Evolutionary conservation across 2,113 vertebrate genomes (phyloP).

Genomic region (Pterophyllum scalare): DNA sequence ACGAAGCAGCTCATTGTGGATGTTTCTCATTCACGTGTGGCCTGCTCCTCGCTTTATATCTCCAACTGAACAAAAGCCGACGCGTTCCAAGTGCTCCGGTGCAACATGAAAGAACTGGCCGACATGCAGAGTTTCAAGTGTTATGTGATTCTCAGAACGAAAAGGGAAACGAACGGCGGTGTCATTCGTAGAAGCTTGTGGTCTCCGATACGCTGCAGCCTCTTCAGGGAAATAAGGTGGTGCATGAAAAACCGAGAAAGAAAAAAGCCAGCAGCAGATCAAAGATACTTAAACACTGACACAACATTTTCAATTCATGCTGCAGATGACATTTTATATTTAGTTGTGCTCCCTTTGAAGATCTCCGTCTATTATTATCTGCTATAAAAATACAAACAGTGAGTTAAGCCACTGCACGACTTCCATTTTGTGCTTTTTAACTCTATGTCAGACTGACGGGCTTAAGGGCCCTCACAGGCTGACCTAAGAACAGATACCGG

Average conservation of each 20-base stretch:
- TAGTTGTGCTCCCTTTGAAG: constrained; percentile 11
- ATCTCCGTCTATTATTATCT: constrained; percentile 15
- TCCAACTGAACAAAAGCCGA: neutral
- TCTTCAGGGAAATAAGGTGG: constrained; percentile 51
- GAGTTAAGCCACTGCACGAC: neutral
- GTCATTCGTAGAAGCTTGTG: constrained; percentile 61
- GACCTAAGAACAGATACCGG: neutral
- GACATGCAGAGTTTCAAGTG: constrained; percentile 14
- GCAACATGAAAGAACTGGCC: neutral
- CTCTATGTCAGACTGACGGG: neutral
- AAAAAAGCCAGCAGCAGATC: constrained; percentile 24
- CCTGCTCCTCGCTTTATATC: neutral
- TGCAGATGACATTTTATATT: constrained; percentile 41
- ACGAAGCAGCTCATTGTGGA: neutral
- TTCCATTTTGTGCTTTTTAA: neutral
- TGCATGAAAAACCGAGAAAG: constrained; percentile 8
- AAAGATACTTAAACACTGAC: constrained; percentile 7
- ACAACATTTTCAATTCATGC: neutral
- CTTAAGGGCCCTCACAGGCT: neutral
- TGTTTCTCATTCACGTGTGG: neutral
- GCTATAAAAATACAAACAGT: constrained; percentile 6
- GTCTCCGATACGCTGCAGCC: neutral
- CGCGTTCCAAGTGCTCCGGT: neutral
- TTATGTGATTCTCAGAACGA: constrained; percentile 48
- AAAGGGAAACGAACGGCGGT: constrained; percentile 40